These are phyloP conservation scores for Drosophila tristis DNA, from an alignment of 1,140 invertebrate genomes.

Conservation along the genomic window DNA sequence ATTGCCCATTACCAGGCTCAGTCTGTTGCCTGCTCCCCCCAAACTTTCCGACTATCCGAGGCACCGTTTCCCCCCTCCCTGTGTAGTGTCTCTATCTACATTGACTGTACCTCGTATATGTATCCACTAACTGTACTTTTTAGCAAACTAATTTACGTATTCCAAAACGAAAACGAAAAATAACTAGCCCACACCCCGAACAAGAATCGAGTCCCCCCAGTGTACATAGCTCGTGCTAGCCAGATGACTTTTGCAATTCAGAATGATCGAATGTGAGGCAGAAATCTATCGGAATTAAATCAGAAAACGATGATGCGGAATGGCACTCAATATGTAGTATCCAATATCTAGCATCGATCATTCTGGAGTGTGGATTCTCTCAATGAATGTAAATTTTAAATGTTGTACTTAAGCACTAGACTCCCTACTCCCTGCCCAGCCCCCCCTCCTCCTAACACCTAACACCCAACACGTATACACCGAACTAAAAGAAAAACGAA, in stretches of 20 bases:
- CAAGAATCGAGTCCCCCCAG: not conserved
- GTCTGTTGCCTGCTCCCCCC: not conserved
- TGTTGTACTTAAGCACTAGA: constrained; percentile 62
- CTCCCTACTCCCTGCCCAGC: not conserved
- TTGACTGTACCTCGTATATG: constrained; percentile 38
- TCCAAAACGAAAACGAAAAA: not conserved
- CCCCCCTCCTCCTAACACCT: constrained; percentile 5
- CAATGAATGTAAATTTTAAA: constrained; percentile 28
- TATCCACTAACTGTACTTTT: constrained; percentile 45
- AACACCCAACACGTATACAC: constrained; percentile 17
- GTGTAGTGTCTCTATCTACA: constrained; percentile 48
- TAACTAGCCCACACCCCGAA: constrained; percentile 9
- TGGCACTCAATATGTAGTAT: no score
- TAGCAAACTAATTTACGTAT: constrained; percentile 7
- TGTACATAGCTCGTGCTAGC: constrained; percentile 30
- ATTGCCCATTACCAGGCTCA: not conserved
- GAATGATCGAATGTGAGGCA: not conserved
- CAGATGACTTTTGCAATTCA: not conserved
- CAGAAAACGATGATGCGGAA: no score
- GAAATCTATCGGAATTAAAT: no score
- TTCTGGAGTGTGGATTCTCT: constrained; percentile 8
- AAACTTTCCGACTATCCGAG: constrained; percentile 32
- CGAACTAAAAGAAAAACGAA: constrained; percentile 35
- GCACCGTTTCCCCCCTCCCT: constrained; percentile 40
- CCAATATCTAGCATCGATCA: not conserved